Conservation (phyloP, 2,113 vertebrate species). For the Cyprinodon variegatus region DNA sequence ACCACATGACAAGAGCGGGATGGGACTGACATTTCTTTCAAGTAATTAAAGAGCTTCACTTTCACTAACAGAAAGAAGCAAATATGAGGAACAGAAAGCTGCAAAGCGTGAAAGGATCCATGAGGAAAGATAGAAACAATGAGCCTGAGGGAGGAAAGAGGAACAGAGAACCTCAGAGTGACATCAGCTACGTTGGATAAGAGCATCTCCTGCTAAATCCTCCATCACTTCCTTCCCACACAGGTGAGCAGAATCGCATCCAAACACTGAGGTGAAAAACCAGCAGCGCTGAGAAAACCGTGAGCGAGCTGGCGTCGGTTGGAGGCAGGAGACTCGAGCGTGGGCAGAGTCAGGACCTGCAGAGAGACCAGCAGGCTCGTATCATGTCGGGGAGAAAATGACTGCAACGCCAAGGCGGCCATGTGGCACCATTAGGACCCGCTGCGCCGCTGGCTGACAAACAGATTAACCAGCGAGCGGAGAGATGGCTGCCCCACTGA, state of each 20-base stretch:
- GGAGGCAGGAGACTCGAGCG: slow-evolving; percentile 22
- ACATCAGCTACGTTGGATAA: not conserved
- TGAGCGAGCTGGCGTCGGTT: slow-evolving; percentile 34
- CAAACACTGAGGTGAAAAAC: slow-evolving; percentile 16
- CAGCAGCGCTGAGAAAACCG: slow-evolving; percentile 14
- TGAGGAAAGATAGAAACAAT: too few species aligned
- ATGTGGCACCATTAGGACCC: slow-evolving; percentile 55
- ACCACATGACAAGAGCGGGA: not conserved
- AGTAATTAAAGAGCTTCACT: not conserved
- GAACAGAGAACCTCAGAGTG: not conserved
- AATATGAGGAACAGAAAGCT: not conserved
- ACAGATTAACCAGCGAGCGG: slow-evolving; percentile 21
- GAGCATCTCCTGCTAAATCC: not conserved
- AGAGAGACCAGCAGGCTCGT: slow-evolving; percentile 56
- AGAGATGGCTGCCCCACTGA: slow-evolving; percentile 20
- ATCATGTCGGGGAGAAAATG: slow-evolving; percentile 67
- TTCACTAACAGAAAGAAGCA: not conserved
- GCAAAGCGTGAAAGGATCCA: too few species aligned
- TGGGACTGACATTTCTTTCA: not conserved
- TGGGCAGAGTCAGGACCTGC: slow-evolving; percentile 53
- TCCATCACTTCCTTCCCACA: slow-evolving; percentile 11
- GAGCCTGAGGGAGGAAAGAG: not conserved
- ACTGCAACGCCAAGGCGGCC: slow-evolving; percentile 45
- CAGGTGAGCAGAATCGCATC: not conserved
- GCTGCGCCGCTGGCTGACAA: slow-evolving; percentile 40